phyloP scores from a whole-genome alignment of 2,888 invertebrate species.

The Drosophila kuntzei region DNA sequence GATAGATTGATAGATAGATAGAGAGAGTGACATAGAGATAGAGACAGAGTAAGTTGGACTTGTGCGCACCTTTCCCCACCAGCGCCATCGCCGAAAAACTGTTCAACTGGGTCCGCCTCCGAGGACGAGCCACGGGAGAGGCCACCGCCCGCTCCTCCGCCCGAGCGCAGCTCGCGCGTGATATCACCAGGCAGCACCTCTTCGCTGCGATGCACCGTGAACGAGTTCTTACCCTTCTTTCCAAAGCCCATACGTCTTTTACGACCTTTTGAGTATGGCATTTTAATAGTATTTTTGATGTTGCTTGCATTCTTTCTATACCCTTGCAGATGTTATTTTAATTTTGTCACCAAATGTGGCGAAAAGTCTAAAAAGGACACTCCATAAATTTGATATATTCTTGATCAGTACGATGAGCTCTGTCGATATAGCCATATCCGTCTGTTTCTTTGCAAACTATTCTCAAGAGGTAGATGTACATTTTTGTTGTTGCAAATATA shows the following conservation, averaged over 20 bases:
- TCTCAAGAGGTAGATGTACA: too few relatives aligned
- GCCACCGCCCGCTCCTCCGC: constrained; percentile 78
- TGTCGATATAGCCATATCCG: too few relatives aligned
- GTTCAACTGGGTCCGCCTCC: constrained; percentile 95
- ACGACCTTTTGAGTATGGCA: constrained; percentile 89
- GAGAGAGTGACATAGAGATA: constrained; percentile 36
- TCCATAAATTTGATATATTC: neutral
- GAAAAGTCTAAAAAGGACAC: too few relatives aligned
- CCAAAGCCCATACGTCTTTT: constrained; percentile 98
- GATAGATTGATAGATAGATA: constrained; percentile 47
- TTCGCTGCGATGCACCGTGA: constrained; percentile 99
- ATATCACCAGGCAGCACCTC: constrained; percentile 94
- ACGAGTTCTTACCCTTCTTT: constrained; percentile 97
- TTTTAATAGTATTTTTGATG: constrained; percentile 53
- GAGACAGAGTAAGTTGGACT: constrained; percentile 60
- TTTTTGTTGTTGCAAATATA: too few relatives aligned
- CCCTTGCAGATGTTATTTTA: neutral
- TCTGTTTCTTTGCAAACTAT: too few relatives aligned
- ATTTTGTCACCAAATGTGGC: neutral
- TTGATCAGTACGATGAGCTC: too few relatives aligned
- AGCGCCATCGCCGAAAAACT: constrained; percentile 89
- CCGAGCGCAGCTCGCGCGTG: constrained; percentile 87
- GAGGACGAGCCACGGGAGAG: constrained; percentile 94
- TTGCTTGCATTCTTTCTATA: constrained; percentile 19
- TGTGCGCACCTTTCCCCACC: constrained; percentile 91